Conservation (phyloP, 2,113 vertebrate genomes). For the Nicator chloris region DNA sequence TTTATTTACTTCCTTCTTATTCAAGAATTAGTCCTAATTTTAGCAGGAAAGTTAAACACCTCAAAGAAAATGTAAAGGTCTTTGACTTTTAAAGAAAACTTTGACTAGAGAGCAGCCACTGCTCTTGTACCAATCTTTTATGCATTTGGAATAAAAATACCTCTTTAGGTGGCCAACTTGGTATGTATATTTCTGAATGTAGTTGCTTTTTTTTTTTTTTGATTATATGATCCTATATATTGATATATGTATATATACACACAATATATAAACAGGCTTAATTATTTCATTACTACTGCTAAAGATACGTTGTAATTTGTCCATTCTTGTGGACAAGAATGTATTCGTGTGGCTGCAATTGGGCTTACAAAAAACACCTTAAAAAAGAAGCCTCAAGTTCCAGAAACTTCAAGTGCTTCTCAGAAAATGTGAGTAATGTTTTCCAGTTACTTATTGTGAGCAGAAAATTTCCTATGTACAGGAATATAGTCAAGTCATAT, state of each 20-base stretch:
- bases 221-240: background rate
- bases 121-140: background rate
- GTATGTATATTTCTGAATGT: background rate
- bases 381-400: background rate
- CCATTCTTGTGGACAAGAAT: background rate
- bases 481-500: background rate
- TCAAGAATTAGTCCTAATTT: background rate
- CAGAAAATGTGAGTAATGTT: background rate
- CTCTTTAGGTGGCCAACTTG: background rate
- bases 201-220: background rate
- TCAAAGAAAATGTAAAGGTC: fast-evolving
- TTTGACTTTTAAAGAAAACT: no score
- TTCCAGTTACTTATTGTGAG: background rate
- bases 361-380: background rate
- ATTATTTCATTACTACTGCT: background rate
- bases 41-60: background rate
- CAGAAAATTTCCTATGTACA: background rate
- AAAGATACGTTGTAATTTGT: background rate
- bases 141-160: background rate
- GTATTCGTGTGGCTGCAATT: background rate
- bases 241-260: background rate
- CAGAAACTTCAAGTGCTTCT: background rate
- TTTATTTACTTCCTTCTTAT: background rate
- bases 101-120: background rate
- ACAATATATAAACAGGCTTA: background rate